A percentile compares a stretch with the other conserved stretches of the same genome.
phyloP scores from a whole-genome alignment of 2,797 vertebrate species.

The Champsocephalus gunnari region DNA sequence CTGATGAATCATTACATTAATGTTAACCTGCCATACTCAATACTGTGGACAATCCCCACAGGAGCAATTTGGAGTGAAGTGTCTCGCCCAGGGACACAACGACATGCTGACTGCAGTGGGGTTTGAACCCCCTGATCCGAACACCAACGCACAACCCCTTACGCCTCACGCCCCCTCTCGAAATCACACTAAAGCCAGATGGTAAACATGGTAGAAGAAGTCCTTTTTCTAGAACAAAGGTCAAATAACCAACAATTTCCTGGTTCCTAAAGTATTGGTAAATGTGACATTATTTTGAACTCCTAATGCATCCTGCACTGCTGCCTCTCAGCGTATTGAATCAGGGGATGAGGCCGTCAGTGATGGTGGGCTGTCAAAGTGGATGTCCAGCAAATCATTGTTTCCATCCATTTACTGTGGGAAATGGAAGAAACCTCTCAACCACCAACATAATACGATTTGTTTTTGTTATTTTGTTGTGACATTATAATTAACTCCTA shows the following conservation, averaged over 20 bases:
- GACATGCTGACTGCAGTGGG: no score
- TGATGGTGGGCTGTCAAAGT: not conserved
- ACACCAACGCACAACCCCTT: no score
- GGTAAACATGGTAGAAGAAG: not conserved
- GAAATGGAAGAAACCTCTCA: not conserved
- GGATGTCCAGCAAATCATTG: not conserved
- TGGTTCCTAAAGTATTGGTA: not conserved
- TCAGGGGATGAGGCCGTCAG: not conserved
- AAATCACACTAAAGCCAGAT: not conserved
- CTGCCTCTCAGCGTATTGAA: not conserved
- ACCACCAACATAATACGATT: not conserved
- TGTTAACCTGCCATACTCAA: no score
- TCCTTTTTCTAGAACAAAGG: not conserved
- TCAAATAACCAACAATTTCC: not conserved
- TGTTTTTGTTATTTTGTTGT: no score
- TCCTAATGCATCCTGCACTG: not conserved
- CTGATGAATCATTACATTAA: conserved; percentile 1
- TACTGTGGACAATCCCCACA: no score
- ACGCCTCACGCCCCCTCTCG: no score
- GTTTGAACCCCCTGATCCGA: no score
- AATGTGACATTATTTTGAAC: not conserved
- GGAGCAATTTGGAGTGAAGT: no score
- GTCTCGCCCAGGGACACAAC: no score
- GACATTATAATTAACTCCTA: no score
- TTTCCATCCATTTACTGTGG: not conserved